Evolutionary conservation across 2,113 vertebrate species (phyloP).

Genomic region (Hiodon alosoides): DNA sequence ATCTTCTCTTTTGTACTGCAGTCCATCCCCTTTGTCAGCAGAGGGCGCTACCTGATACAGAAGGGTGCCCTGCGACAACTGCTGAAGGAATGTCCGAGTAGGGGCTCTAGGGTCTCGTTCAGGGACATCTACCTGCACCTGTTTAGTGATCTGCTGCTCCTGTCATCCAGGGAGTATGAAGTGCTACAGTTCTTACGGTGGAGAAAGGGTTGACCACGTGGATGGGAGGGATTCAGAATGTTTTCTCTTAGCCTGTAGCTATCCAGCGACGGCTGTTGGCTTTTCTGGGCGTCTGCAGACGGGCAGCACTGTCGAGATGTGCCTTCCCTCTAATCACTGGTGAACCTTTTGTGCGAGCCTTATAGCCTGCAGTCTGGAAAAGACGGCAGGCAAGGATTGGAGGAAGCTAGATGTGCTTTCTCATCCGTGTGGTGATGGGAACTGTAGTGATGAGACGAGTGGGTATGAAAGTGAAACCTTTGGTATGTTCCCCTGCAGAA

Average conservation of each 20-base stretch:
- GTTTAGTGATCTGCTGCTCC: conserved; percentile 62
- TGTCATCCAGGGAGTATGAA: conserved; percentile 56
- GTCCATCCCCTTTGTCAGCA: conserved; percentile 60
- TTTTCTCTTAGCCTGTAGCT: no score
- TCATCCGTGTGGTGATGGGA: no score
- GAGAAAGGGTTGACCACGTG: background rate
- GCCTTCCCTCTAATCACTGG: no score
- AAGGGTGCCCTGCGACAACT: conserved; percentile 58
- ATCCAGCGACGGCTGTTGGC: no score
- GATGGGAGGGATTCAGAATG: background rate
- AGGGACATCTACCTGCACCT: conserved; percentile 55
- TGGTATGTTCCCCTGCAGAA: background rate
- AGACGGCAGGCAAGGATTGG: no score
- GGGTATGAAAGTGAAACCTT: no score
- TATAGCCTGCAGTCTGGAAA: no score
- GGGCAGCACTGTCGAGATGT: no score
- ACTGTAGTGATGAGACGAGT: no score
- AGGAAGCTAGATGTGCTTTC: no score
- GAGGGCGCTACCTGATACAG: conserved; percentile 57
- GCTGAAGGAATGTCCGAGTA: conserved; percentile 27
- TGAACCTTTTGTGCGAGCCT: no score
- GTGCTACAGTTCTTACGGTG: background rate
- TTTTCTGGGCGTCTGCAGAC: no score
- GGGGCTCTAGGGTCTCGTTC: conserved; percentile 39
- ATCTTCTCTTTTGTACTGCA: conserved; percentile 28